phyloP scores from a whole-genome alignment of 2,888 invertebrate species.

The Platypus cylindrus region DNA sequence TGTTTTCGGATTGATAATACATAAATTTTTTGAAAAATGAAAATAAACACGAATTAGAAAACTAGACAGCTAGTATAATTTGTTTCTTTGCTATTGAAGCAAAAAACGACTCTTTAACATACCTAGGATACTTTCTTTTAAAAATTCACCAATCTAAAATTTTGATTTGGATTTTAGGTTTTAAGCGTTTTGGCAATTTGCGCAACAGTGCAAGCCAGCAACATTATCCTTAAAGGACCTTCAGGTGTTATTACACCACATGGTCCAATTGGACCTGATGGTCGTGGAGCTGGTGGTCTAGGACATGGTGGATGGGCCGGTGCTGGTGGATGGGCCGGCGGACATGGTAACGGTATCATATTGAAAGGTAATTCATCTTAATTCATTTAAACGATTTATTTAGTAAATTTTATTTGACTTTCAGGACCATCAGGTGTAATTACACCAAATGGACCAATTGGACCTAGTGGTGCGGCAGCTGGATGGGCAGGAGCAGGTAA shows the following conservation, averaged over 20 bases:
- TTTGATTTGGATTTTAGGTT: constrained; percentile 5
- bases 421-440: constrained; percentile 15
- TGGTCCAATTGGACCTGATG: constrained; percentile 16
- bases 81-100: too few species aligned
- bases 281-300: constrained; percentile 13
- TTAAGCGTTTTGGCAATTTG: constrained; percentile 12
- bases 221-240: constrained; percentile 16
- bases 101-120: not conserved
- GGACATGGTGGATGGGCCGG: constrained; percentile 9
- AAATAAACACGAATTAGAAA: too few species aligned
- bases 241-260: constrained; percentile 15
- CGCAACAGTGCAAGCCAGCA: constrained; percentile 11
- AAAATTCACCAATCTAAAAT: not conserved
- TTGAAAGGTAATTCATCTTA: constrained; percentile 9
- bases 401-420: not conserved
- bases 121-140: not conserved
- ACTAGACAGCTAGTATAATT: too few species aligned
- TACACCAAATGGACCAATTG: constrained; percentile 15
- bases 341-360: constrained; percentile 11
- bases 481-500: constrained; percentile 4
- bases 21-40: not conserved
- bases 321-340: constrained; percentile 7
- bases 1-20: too few species aligned
- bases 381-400: not conserved
- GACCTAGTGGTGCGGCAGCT: constrained; percentile 9